Evolutionary conservation across 2,113 vertebrate genomes (phyloP).

Genomic region (Sebastes fasciatus): DNA sequence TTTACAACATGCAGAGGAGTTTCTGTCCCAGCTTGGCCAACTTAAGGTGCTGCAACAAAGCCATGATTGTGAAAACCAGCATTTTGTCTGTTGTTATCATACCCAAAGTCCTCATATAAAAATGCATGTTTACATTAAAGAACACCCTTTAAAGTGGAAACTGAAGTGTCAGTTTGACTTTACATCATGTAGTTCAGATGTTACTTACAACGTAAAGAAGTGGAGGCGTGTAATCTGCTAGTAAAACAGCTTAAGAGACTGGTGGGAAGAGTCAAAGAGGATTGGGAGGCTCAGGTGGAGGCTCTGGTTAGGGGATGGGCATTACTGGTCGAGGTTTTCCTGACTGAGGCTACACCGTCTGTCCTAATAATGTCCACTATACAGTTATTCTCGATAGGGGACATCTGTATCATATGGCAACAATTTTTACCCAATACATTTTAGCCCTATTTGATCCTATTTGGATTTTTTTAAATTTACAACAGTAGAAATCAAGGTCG

Average conservation of each 20-base stretch:
- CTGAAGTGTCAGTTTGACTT: slow-evolving; percentile 49
- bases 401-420: too few relatives aligned
- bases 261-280: slow-evolving; percentile 44
- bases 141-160: slow-evolving; percentile 61
- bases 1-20: slow-evolving; percentile 75
- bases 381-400: too few relatives aligned
- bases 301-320: too few relatives aligned
- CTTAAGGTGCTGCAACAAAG: slow-evolving; percentile 77
- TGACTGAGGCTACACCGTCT: too few relatives aligned
- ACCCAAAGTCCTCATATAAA: not conserved
- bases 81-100: not conserved
- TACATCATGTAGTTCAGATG: not conserved
- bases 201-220: slow-evolving; percentile 63
- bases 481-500: too few relatives aligned
- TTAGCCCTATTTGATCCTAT: too few relatives aligned
- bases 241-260: slow-evolving; percentile 75
- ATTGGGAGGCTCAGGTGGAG: slow-evolving; percentile 46
- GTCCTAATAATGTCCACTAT: too few relatives aligned
- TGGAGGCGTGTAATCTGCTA: slow-evolving; percentile 73
- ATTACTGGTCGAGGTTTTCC: too few relatives aligned
- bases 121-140: not conserved
- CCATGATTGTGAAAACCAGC: not conserved
- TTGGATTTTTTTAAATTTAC: too few relatives aligned
- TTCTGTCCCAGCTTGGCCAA: slow-evolving; percentile 71
- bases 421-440: too few relatives aligned